These are phyloP conservation scores for Thalpophila matura DNA, from an alignment of 2,888 invertebrate species.

Conservation along the genomic window DNA sequence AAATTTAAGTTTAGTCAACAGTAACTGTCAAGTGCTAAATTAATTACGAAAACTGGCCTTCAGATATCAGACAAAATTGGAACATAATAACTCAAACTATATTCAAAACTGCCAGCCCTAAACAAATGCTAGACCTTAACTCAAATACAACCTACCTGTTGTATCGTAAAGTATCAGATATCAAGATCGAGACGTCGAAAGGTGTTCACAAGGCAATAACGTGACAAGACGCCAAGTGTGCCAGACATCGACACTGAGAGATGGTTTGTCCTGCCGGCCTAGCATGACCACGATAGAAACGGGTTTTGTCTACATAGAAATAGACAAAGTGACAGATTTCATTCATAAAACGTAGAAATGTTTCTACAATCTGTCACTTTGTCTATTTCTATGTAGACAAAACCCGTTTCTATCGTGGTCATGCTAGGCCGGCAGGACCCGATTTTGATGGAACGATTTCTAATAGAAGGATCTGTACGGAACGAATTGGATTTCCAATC, in stretches of 20 bases:
- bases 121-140: neutral
- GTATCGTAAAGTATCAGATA: slow-evolving; percentile 34
- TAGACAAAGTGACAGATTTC: too few species aligned
- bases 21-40: too few species aligned
- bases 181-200: slow-evolving; percentile 33
- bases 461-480: slow-evolving; percentile 3
- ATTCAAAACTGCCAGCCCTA: neutral
- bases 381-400: too few species aligned
- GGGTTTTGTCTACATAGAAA: too few species aligned
- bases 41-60: too few species aligned
- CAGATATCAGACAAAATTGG: neutral
- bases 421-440: too few species aligned
- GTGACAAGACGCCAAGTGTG: slow-evolving; percentile 26
- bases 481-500: neutral
- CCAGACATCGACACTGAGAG: slow-evolving; percentile 13
- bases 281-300: too few species aligned
- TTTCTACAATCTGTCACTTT: too few species aligned
- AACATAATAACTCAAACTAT: neutral
- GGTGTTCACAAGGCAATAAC: slow-evolving; percentile 48
- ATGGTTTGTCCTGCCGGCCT: slow-evolving; percentile 8
- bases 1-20: too few species aligned
- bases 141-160: slow-evolving; percentile 51
- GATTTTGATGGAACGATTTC: slow-evolving; percentile 40
- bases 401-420: too few species aligned
- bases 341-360: too few species aligned